These are phyloP conservation scores for Harpagifer antarcticus DNA, from an alignment of 2,797 vertebrate genomes.

Conservation along the genomic window DNA sequence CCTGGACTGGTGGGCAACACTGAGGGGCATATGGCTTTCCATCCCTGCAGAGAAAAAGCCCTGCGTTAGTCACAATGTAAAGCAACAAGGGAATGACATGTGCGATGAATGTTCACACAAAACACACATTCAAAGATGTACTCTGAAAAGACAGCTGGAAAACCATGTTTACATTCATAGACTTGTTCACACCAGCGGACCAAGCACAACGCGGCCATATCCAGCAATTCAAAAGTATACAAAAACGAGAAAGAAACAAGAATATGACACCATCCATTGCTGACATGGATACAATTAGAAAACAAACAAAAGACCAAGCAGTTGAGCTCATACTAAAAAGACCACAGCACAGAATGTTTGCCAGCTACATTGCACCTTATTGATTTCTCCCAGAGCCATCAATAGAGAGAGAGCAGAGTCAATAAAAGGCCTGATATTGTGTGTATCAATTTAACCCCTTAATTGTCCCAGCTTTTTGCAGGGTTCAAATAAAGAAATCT, in stretches of 20 bases:
- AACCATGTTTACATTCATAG: constrained; percentile 12
- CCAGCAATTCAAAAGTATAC: constrained; percentile 13
- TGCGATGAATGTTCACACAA: constrained; percentile 29
- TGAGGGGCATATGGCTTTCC: constrained; percentile 89
- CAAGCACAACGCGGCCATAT: constrained; percentile 23
- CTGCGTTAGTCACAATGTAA: constrained; percentile 12
- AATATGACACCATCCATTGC: constrained; percentile 41
- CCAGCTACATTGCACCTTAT: constrained; percentile 92
- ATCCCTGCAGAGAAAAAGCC: constrained; percentile 71
- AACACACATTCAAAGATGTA: constrained; percentile 4
- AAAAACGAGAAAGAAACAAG: constrained; percentile 31
- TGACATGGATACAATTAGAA: constrained; percentile 18
- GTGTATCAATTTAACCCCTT: not conserved
- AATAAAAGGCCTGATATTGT: not conserved
- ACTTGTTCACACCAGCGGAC: constrained; percentile 7
- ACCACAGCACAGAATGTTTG: constrained; percentile 88
- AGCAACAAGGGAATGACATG: constrained; percentile 51
- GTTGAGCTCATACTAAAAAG: constrained; percentile 43
- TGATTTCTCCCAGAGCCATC: constrained; percentile 56
- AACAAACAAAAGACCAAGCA: constrained; percentile 26
- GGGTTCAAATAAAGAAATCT: no score
- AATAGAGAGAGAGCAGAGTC: constrained; percentile 72
- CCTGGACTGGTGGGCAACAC: constrained; percentile 91
- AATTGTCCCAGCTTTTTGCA: not conserved
- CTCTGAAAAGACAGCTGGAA: not conserved